Conservation (phyloP, 1,140 invertebrate genomes). For the Drosophila pseudoobscura region DNA sequence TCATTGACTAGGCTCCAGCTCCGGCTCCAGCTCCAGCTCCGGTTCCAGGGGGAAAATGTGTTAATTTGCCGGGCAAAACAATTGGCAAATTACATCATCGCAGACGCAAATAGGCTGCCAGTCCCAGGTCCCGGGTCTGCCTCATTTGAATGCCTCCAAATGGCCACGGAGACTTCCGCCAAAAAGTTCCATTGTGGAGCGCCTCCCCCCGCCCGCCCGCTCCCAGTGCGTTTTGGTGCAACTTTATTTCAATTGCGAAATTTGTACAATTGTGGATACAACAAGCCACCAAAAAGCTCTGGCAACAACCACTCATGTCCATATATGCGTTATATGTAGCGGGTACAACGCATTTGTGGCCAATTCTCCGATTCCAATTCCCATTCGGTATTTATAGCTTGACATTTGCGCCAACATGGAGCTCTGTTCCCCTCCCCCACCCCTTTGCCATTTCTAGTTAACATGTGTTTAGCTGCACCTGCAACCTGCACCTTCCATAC, state of each 20-base stretch:
- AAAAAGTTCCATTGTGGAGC: conserved; percentile 7
- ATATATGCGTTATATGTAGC: conserved; percentile 78
- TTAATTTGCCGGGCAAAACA: conserved; percentile 58
- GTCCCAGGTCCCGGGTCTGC: background rate
- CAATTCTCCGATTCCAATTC: conserved; percentile 68
- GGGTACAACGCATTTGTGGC: conserved; percentile 65
- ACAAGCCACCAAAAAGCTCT: conserved; percentile 20
- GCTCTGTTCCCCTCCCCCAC: conserved; percentile 1
- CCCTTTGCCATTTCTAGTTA: conserved; percentile 38
- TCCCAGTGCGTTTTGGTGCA: conserved; percentile 72
- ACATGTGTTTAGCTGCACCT: conserved; percentile 70
- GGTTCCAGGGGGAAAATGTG: conserved; percentile 41
- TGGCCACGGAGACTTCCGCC: conserved; percentile 32
- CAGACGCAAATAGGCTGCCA: too few species aligned
- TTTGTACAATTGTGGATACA: conserved; percentile 51
- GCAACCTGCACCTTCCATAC: conserved; percentile 42
- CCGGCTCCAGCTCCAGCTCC: too few species aligned
- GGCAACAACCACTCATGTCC: conserved; percentile 53
- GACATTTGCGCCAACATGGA: conserved; percentile 71
- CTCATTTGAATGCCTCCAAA: conserved; percentile 40
- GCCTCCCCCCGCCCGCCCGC: too few species aligned
- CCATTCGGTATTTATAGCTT: conserved; percentile 78
- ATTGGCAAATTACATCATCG: conserved; percentile 61
- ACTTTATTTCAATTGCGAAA: conserved; percentile 78
- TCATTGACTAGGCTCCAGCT: conserved; percentile 32